Evolutionary conservation across 2,888 invertebrate genomes (phyloP).

Genomic region (Ptilodon capucinus): DNA sequence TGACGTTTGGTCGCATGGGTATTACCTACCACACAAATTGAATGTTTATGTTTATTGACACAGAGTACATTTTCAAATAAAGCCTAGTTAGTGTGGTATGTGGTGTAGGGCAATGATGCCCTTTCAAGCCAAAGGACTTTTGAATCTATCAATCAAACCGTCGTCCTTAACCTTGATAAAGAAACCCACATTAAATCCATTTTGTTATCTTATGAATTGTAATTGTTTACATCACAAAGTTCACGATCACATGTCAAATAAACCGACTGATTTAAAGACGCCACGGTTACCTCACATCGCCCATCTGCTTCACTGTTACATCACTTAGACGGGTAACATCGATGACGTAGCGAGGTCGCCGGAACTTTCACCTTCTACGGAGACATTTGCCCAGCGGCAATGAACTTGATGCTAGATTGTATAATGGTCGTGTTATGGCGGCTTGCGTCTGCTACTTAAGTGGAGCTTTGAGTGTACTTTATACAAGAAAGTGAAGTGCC

Average conservation of each 20-base stretch:
- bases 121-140: too few relatives aligned
- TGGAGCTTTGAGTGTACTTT: background rate
- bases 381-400: slow-evolving; percentile 60
- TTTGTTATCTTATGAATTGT: too few relatives aligned
- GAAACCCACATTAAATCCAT: background rate
- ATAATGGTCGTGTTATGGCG: slow-evolving; percentile 36
- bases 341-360: slow-evolving; percentile 38
- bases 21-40: too few relatives aligned
- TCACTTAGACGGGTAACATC: slow-evolving; percentile 39
- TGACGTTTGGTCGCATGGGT: too few relatives aligned
- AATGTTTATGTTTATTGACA: too few relatives aligned
- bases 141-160: background rate
- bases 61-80: too few relatives aligned
- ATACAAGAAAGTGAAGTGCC: background rate
- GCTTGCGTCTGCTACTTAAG: slow-evolving; percentile 10
- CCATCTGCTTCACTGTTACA: slow-evolving; percentile 29
- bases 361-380: slow-evolving; percentile 61
- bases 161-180: background rate
- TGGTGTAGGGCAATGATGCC: too few relatives aligned
- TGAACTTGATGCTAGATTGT: slow-evolving; percentile 60
- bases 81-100: too few relatives aligned
- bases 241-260: slow-evolving; percentile 33
- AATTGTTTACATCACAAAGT: slow-evolving; percentile 16
- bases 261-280: slow-evolving; percentile 18
- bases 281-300: slow-evolving; percentile 11